Conservation (phyloP, 2,888 invertebrate species). For the Halictus ligatus region DNA sequence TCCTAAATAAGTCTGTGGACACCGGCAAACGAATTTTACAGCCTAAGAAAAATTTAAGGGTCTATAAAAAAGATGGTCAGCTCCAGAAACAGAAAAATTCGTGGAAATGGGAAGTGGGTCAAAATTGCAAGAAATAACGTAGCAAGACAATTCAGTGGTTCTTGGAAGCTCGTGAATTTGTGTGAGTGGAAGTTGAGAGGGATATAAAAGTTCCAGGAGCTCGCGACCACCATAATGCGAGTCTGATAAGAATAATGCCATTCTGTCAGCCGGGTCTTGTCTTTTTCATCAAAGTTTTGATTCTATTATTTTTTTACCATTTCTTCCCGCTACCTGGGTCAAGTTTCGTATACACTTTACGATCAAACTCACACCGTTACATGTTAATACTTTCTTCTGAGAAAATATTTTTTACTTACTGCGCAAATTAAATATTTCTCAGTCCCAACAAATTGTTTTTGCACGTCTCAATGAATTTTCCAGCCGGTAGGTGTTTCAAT, state of each 20-base stretch:
- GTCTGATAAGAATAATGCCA: slow-evolving; percentile 1
- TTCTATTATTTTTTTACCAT: slow-evolving; percentile 1
- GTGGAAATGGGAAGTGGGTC: not conserved
- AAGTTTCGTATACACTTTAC: not conserved
- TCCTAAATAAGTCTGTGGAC: not conserved
- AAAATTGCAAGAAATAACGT: not conserved
- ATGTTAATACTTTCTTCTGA: not conserved
- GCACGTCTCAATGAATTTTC: not conserved
- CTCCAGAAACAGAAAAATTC: not conserved
- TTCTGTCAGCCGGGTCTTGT: not conserved
- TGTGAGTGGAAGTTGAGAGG: not conserved
- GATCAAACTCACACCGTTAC: not conserved
- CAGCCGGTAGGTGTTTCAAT: not conserved
- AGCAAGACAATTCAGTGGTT: not conserved
- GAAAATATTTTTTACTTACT: no score
- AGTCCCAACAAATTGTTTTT: no score
- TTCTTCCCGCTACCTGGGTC: not conserved
- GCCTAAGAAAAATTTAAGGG: not conserved
- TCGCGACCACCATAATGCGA: not conserved
- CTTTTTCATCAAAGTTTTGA: slow-evolving; percentile 2
- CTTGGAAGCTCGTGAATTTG: not conserved
- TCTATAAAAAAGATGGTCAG: not conserved
- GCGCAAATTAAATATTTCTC: not conserved
- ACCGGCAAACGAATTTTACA: not conserved
- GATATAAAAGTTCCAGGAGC: not conserved